Percentiles rank a stretch among this genome's conserved stretches.
Conservation (phyloP, 1,140 invertebrate species). For the Lepidotrigona ventralis region DNA sequence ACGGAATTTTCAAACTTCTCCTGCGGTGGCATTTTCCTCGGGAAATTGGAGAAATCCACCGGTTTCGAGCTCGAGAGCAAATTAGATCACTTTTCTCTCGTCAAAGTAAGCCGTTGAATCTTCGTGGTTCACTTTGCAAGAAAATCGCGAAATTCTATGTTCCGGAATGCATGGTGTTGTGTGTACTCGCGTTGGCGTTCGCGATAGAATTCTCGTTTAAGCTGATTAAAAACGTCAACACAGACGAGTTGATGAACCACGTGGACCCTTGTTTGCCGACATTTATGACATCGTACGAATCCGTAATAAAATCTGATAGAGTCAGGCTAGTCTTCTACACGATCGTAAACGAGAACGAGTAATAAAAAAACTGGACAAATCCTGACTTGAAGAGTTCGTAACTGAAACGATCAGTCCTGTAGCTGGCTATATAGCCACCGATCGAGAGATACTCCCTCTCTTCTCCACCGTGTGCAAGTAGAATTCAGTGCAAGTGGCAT, state of each 20-base stretch:
- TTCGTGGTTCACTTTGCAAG: neutral
- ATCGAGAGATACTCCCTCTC: conserved; percentile 55
- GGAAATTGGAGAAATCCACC: neutral
- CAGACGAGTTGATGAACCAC: neutral
- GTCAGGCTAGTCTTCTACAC: conserved; percentile 19
- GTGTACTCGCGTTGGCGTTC: neutral
- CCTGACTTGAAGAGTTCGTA: conserved; percentile 54
- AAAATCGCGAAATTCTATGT: neutral
- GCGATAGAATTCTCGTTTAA: neutral
- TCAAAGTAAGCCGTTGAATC: neutral
- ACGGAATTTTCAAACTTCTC: conserved; percentile 52
- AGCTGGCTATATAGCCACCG: conserved; percentile 67
- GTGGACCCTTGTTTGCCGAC: neutral
- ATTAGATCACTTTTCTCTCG: neutral
- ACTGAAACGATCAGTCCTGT: conserved; percentile 65
- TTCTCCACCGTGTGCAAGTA: conserved; percentile 32
- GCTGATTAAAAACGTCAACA: neutral
- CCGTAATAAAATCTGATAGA: neutral
- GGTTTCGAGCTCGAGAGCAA: neutral
- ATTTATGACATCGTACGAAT: neutral
- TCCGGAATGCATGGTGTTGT: neutral
- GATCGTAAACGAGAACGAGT: neutral
- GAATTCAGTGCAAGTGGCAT: conserved; percentile 66
- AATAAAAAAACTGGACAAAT: conserved; percentile 52
- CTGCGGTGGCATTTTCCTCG: conserved; percentile 61